A percentile compares a stretch with the other conserved stretches of the same genome.
These are phyloP conservation scores for Syngnathus floridae DNA, from an alignment of 2,113 vertebrate genomes.

Conservation along the genomic window DNA sequence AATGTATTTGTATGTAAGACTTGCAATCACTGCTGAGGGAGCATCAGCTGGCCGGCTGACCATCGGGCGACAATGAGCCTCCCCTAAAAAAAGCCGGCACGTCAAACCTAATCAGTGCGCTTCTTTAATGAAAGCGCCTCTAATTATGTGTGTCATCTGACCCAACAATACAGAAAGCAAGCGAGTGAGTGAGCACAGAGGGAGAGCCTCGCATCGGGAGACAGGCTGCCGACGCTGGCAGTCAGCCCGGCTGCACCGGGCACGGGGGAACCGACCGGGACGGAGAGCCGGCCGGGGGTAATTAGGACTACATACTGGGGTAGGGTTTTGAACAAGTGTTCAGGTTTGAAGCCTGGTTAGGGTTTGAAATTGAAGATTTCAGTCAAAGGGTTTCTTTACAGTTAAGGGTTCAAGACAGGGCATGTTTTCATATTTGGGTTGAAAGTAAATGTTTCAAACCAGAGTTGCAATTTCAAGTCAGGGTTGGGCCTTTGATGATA, in stretches of 20 bases:
- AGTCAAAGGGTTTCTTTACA: background rate
- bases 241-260: conserved; percentile 49
- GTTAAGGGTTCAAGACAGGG: background rate
- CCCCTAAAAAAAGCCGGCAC: conserved; percentile 26
- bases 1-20: background rate
- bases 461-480: background rate
- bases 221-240: conserved; percentile 43
- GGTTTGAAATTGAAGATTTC: background rate
- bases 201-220: conserved; percentile 41
- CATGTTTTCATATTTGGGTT: background rate
- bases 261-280: conserved; percentile 23
- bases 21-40: conserved; percentile 7
- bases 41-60: conserved; percentile 19
- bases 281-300: conserved; percentile 6
- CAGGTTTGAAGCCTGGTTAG: background rate
- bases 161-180: conserved; percentile 51
- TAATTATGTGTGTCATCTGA: conserved; percentile 57
- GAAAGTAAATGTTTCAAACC: background rate
- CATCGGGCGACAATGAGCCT: conserved; percentile 28
- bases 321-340: background rate
- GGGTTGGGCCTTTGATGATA: background rate
- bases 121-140: conserved; percentile 49
- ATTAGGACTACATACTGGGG: background rate
- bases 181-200: conserved; percentile 38
- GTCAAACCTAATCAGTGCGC: conserved; percentile 52